Conservation (phyloP, 1,140 invertebrate species). For the Solenopsis invicta region DNA sequence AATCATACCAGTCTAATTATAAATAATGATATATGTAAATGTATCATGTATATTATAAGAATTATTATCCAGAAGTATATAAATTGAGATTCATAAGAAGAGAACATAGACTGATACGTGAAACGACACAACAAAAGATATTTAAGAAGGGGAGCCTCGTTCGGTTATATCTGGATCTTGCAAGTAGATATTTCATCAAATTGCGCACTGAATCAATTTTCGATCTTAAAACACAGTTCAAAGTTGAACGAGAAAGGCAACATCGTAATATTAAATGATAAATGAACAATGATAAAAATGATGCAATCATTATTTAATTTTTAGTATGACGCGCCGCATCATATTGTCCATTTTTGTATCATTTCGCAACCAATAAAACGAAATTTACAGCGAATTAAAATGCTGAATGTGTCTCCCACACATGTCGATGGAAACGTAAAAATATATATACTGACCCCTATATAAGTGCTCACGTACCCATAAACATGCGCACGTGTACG, state of each 20-base stretch:
- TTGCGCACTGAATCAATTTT: no score
- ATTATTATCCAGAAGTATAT: not conserved
- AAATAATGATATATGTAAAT: not conserved
- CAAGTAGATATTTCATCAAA: no score
- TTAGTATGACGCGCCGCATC: not conserved
- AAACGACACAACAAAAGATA: no score
- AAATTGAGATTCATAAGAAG: not conserved
- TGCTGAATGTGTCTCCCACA: conserved; percentile 33
- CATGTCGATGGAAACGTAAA: conserved; percentile 27
- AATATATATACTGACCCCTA: conserved; percentile 51
- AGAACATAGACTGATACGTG: not conserved
- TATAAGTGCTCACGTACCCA: conserved; percentile 47
- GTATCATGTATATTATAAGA: not conserved
- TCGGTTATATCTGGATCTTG: no score
- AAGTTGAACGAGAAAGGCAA: no score
- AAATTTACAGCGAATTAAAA: conserved; percentile 40
- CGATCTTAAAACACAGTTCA: no score
- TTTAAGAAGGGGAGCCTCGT: no score
- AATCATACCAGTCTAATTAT: not conserved
- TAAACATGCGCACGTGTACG: conserved; percentile 32
- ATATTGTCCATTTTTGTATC: not conserved
- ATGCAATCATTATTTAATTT: not conserved
- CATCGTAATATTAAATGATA: no score
- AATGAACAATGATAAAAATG: no score
- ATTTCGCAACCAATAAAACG: not conserved